Percentiles rank a stretch among this genome's conserved stretches.
Conservation (phyloP, 2,888 invertebrate genomes). For the Drosophila anceps region DNA sequence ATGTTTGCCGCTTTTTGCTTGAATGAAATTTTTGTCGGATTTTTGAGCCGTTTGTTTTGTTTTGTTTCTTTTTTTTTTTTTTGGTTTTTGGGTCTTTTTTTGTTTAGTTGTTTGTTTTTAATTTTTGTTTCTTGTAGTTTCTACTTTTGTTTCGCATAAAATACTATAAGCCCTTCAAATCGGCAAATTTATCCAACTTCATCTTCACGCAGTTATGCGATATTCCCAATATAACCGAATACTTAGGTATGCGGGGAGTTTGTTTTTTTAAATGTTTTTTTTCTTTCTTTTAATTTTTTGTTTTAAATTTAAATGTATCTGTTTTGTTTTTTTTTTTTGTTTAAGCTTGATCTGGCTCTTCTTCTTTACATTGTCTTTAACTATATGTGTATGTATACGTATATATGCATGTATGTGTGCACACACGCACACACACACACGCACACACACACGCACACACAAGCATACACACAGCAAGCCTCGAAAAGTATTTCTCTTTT, state of each 20-base stretch:
- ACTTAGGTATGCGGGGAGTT: slow-evolving; percentile 18
- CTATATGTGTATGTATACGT: slow-evolving; percentile 52
- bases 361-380: slow-evolving; percentile 71
- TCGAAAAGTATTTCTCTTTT: neutral
- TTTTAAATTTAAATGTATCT: slow-evolving; percentile 19
- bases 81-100: neutral
- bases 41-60: slow-evolving; percentile 44
- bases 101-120: neutral
- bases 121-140: slow-evolving; percentile 23
- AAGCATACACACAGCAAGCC: slow-evolving; percentile 34
- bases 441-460: slow-evolving; percentile 22
- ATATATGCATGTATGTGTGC: slow-evolving; percentile 40
- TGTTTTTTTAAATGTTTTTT: slow-evolving; percentile 1
- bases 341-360: slow-evolving; percentile 40
- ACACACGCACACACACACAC: no score
- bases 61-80: slow-evolving; percentile 15
- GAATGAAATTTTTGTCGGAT: slow-evolving; percentile 62
- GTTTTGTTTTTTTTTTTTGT: slow-evolving; percentile 18
- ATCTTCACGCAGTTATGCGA: slow-evolving; percentile 19
- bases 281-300: slow-evolving; percentile 18
- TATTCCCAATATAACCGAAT: slow-evolving; percentile 33
- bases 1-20: slow-evolving; percentile 55
- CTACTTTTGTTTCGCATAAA: slow-evolving; percentile 48
- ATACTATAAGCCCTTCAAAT: slow-evolving; percentile 43
- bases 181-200: slow-evolving; percentile 28